Conservation (phyloP, 1,140 invertebrate species). For the Cydia amplana region DNA sequence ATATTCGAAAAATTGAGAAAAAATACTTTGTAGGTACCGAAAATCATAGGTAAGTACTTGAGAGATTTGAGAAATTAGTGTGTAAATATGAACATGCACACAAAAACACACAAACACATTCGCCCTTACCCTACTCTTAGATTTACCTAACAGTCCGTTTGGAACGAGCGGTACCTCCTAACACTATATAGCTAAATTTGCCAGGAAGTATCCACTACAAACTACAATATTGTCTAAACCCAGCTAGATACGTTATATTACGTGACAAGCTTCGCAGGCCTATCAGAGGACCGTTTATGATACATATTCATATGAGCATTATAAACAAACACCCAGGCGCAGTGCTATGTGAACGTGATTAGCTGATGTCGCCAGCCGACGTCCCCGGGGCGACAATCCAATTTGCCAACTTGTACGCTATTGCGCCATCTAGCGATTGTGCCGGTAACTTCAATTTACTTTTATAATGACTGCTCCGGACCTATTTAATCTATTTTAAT, state of each 20-base stretch:
- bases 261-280: not conserved
- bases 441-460: slow-evolving; percentile 35
- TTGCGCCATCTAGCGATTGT: slow-evolving; percentile 47
- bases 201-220: no score
- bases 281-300: not conserved
- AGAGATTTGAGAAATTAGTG: not conserved
- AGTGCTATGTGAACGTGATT: slow-evolving; percentile 37
- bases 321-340: not conserved
- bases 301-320: not conserved
- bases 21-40: not conserved
- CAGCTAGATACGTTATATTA: no score
- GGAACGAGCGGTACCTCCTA: no score
- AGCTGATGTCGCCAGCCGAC: slow-evolving; percentile 40
- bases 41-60: not conserved
- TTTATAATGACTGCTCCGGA: slow-evolving; percentile 12
- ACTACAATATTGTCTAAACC: no score
- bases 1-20: no score
- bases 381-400: slow-evolving; percentile 54
- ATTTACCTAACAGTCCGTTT: no score
- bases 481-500: not conserved
- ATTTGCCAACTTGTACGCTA: slow-evolving; percentile 58
- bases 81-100: no score
- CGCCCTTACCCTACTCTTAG: no score
- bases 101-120: no score
- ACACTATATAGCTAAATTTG: no score